A percentile compares a stretch with the other conserved stretches of the same genome.
phyloP scores from a whole-genome alignment of 2,797 vertebrate genomes.

The Helarctos malayanus region DNA sequence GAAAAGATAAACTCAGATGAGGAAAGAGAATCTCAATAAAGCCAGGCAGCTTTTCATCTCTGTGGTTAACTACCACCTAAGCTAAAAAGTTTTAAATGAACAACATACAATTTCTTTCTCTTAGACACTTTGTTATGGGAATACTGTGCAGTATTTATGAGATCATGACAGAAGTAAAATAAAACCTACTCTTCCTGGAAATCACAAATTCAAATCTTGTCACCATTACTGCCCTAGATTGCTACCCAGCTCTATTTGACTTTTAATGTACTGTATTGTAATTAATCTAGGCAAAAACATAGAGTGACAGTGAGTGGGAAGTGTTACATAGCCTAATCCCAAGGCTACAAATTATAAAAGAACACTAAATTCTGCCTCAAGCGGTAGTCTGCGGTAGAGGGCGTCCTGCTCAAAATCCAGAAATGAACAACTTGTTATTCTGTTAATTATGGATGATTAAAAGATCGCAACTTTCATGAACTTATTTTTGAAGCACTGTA shows the following conservation, averaged over 20 bases:
- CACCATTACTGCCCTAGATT: not conserved
- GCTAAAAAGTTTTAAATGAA: not conserved
- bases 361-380: not conserved
- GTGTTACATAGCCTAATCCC: not conserved
- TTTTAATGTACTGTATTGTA: not conserved
- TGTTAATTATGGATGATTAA: not conserved
- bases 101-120: not conserved
- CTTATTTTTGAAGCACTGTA: not conserved
- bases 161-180: not conserved
- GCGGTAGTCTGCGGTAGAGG: not conserved
- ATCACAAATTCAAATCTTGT: not conserved
- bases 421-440: not conserved
- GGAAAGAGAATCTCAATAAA: not conserved
- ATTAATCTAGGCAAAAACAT: slow-evolving; percentile 18
- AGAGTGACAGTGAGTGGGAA: not conserved
- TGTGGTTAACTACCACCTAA: not conserved
- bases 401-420: not conserved
- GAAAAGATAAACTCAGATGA: not conserved
- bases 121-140: not conserved
- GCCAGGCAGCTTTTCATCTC: not conserved
- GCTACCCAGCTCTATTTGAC: not conserved
- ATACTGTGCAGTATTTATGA: not conserved
- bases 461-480: not conserved
- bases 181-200: not conserved
- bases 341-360: slow-evolving; percentile 12